Evolutionary conservation across 2,797 vertebrate genomes (phyloP), one percentile per base, ranked within the genome.

Genomic region (Tauraco hartlaubi): DNA sequence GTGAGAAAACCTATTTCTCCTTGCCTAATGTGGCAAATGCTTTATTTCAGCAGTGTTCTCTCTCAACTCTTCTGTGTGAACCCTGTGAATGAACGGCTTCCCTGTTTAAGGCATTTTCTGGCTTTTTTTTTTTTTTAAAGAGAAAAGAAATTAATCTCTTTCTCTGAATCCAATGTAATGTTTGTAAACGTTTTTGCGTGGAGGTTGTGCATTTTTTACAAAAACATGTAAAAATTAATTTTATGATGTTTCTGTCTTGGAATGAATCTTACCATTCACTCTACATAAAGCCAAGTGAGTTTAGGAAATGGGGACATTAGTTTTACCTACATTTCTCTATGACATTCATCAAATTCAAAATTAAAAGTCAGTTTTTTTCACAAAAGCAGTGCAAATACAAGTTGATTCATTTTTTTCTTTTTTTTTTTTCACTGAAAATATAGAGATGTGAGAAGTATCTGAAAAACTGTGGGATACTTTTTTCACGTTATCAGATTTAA

Each of bases 1-100:
- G 78, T 75, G 71, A 85, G 78, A 92, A 94, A 96, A 85, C 6
- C 49, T 41, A 62, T 88, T 87, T 81, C 71, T 82, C 46, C 67
- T 90, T 55, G 44, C 15, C 43, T 90, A 66, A 75, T 16, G 58
- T 59, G 49, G 58, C 66, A 93, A 94, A 66, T n/a, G 43, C 29
- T 81, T 66, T 77, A 48, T 25, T 80, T 73, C 55, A 92, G 56
- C 58, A 76, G 18, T 31, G 29, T 23, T 29, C 18, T 76, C 33
- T 72, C 74, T 58, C 62, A 85, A 33, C 72, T 68, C 22, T 63
- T 88, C n/a, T 3, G 0, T 31, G 29, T 33, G 13, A 17, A 33
- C 2, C 7, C 35, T n/a, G 28, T 37, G 49, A 67, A 59, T 15
- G 41, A 66, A 23, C 4, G 35, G 8, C 15, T 81, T n/a, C 16